Conservation (phyloP, 2,113 vertebrate species). For the Nansenia antarctica region DNA sequence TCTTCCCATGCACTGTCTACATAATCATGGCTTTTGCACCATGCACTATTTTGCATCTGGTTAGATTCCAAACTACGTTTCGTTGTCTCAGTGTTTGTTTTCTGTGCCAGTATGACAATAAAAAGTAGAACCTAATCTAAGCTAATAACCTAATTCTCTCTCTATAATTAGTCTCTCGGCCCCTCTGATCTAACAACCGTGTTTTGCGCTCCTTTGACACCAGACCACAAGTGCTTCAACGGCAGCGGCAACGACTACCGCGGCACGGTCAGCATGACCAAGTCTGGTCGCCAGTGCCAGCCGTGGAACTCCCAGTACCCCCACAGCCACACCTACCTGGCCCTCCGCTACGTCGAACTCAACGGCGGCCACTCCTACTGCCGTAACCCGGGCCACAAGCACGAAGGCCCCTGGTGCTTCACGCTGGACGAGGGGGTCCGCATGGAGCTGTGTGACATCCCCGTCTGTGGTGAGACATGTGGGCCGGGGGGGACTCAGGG, state of each 20-base stretch:
- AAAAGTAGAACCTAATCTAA: too few species aligned
- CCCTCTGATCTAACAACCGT: too few species aligned
- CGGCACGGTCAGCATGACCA: constrained; percentile 90
- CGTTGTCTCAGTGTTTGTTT: too few species aligned
- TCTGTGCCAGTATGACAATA: too few species aligned
- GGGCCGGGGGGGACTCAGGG: not conserved
- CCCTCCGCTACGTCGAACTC: constrained; percentile 88
- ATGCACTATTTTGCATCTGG: too few species aligned
- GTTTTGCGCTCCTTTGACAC: not conserved
- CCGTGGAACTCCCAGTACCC: constrained; percentile 99
- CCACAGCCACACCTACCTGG: constrained; percentile 91
- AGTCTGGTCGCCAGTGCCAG: constrained; percentile 94
- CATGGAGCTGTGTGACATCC: constrained; percentile 92
- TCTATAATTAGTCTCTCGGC: too few species aligned
- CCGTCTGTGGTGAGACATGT: constrained; percentile 83
- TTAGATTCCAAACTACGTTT: too few species aligned
- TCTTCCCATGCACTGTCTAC: too few species aligned
- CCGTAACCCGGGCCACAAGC: constrained; percentile 93
- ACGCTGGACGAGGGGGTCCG: constrained; percentile 93
- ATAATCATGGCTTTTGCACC: too few species aligned
- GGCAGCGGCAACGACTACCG: constrained; percentile 90
- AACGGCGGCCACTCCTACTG: constrained; percentile 98
- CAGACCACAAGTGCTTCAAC: constrained; percentile 97
- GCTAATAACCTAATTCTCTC: too few species aligned
- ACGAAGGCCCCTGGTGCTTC: constrained; percentile 97